phyloP scores from a whole-genome alignment of 2,113 vertebrate genomes.

The Nyctibius bracteatus region DNA sequence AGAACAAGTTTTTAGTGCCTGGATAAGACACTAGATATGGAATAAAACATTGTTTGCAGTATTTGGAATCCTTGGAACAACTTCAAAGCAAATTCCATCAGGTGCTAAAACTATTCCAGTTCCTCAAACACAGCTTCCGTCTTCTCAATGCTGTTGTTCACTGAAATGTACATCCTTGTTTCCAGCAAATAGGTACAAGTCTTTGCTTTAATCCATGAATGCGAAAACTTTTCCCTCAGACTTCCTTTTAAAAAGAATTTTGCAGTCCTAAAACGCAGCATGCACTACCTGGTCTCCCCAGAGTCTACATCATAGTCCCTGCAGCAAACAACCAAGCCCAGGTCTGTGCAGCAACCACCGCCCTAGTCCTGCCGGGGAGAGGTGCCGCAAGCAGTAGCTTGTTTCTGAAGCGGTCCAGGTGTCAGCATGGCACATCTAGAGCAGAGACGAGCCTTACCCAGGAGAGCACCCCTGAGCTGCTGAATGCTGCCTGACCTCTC shows the following conservation, averaged over 20 bases:
- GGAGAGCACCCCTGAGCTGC: not conserved
- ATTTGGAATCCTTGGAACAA: not conserved
- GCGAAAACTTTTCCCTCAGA: not conserved
- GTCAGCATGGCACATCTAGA: not conserved
- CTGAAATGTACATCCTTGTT: accelerated
- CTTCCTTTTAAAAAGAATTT: not conserved
- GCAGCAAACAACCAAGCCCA: accelerated
- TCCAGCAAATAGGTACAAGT: not conserved
- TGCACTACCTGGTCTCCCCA: not conserved
- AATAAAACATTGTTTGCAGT: not conserved
- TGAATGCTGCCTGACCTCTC: not conserved
- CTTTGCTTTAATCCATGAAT: not conserved
- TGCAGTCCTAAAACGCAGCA: not conserved
- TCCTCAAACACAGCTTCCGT: not conserved
- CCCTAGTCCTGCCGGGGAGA: not conserved
- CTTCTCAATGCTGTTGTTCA: not conserved
- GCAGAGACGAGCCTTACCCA: not conserved
- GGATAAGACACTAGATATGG: not conserved
- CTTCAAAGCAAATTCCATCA: not conserved
- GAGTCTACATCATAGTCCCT: accelerated
- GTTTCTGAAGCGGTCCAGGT: not conserved
- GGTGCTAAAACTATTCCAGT: not conserved
- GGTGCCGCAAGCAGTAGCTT: not conserved
- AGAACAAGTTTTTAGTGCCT: not conserved
- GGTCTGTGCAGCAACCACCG: not conserved